Evolutionary conservation across 2,797 vertebrate species (phyloP).

Genomic region (Buceros bicornis): DNA sequence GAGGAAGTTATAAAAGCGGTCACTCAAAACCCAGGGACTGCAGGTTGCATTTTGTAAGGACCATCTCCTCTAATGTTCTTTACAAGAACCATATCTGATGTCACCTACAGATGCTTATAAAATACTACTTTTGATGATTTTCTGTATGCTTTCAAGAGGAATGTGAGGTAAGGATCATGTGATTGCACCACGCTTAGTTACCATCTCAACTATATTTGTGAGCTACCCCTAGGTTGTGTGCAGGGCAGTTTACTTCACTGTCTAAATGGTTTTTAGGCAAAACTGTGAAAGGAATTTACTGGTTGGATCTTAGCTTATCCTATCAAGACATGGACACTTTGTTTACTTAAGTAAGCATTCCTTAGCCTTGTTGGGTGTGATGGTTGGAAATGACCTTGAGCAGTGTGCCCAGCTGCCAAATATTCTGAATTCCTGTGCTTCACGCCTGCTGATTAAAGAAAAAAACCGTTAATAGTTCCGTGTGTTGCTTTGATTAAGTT

Average conservation of each 20-base stretch:
- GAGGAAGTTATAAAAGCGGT: neutral
- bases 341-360: neutral
- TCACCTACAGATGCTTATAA: neutral
- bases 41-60: neutral
- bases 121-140: neutral
- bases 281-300: neutral
- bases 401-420: neutral
- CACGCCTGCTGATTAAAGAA: neutral
- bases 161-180: neutral
- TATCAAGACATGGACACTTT: neutral
- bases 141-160: neutral
- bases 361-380: neutral
- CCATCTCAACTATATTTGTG: neutral
- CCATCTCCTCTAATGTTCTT: neutral
- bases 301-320: neutral
- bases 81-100: neutral
- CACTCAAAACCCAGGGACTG: neutral
- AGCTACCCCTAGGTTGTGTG: neutral
- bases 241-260: neutral
- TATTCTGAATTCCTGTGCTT: neutral
- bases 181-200: neutral
- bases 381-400: neutral
- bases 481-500: neutral
- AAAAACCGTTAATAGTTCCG: neutral
- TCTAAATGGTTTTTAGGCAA: neutral